These are phyloP conservation scores for Zosterops borbonicus DNA, from an alignment of 2,113 vertebrate species.

Conservation along the genomic window DNA sequence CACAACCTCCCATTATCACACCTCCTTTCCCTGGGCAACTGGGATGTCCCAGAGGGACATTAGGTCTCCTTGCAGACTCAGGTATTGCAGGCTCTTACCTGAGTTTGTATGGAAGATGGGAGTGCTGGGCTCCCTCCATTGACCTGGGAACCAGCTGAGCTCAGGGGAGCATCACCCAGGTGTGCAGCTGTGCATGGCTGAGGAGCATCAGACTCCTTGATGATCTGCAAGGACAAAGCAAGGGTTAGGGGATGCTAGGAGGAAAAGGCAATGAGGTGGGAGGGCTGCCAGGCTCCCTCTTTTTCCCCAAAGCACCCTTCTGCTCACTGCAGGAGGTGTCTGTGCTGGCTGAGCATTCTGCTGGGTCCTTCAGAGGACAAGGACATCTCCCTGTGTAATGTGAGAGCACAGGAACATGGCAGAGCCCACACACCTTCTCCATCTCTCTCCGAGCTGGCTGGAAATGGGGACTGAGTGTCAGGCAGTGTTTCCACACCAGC, in stretches of 20 bases:
- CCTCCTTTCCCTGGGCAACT: neutral
- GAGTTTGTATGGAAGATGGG: neutral
- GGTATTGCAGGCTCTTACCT: neutral
- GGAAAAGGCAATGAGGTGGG: neutral
- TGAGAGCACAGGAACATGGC: neutral
- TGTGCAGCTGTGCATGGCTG: rapidly evolving
- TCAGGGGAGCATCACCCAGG: neutral
- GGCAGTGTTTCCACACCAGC: conserved; percentile 79
- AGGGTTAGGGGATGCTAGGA: neutral
- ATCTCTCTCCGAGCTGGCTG: conserved; percentile 75
- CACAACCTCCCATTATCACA: neutral
- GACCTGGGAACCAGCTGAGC: neutral
- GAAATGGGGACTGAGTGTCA: conserved; percentile 78
- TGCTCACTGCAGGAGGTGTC: neutral
- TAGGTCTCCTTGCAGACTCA: neutral
- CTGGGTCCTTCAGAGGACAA: neutral
- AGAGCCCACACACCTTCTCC: conserved; percentile 55
- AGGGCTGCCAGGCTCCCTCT: neutral
- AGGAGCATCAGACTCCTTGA: neutral
- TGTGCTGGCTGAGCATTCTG: neutral
- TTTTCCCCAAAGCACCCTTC: neutral
- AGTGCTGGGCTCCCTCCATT: neutral
- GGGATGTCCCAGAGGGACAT: neutral
- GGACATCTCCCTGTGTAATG: neutral
- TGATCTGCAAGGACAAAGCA: conserved; percentile 26